Evolutionary conservation across 2,113 vertebrate species (phyloP).

Genomic region (Halichoeres trimaculatus): DNA sequence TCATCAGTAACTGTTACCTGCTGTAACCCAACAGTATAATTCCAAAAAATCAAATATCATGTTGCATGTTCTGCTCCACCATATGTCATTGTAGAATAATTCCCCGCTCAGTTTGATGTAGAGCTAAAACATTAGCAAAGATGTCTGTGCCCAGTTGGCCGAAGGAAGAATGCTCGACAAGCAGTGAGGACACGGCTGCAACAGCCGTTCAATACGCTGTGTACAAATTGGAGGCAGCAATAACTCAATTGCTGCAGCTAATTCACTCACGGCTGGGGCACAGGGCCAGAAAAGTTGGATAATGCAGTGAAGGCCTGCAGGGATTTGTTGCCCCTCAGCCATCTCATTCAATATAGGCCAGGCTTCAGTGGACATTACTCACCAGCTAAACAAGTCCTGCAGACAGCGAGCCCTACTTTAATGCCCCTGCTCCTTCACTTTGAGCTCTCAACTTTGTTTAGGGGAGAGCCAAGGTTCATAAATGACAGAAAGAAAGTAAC

Average conservation of each 20-base stretch:
- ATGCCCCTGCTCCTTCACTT: conserved; percentile 65
- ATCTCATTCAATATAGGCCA: conserved; percentile 82
- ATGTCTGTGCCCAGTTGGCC: conserved; percentile 52
- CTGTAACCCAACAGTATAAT: background rate
- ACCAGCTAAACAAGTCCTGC: conserved; percentile 76
- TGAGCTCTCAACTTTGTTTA: conserved; percentile 62
- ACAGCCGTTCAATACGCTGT: conserved; percentile 79
- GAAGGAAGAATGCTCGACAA: conserved; percentile 63
- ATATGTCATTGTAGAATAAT: conserved; percentile 35
- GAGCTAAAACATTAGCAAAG: conserved; percentile 33
- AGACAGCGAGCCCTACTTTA: conserved; percentile 77
- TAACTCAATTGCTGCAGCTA: conserved; percentile 85
- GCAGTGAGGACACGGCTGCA: conserved; percentile 67
- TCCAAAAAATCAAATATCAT: conserved; percentile 28
- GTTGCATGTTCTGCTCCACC: conserved; percentile 29
- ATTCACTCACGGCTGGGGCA: conserved; percentile 82
- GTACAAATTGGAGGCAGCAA: conserved; percentile 84
- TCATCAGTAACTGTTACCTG: background rate
- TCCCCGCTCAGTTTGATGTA: conserved; percentile 26
- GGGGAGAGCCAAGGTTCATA: conserved; percentile 43
- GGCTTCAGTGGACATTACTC: conserved; percentile 79
- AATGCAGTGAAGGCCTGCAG: conserved; percentile 81
- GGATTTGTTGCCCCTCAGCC: conserved; percentile 83
- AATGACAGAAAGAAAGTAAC: conserved; percentile 30
- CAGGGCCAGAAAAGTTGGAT: conserved; percentile 82